A percentile compares a stretch with the other conserved stretches of the same genome.
phyloP scores from a whole-genome alignment of 92 coral and sea anemone genomes.

The Porites cylindrica region DNA sequence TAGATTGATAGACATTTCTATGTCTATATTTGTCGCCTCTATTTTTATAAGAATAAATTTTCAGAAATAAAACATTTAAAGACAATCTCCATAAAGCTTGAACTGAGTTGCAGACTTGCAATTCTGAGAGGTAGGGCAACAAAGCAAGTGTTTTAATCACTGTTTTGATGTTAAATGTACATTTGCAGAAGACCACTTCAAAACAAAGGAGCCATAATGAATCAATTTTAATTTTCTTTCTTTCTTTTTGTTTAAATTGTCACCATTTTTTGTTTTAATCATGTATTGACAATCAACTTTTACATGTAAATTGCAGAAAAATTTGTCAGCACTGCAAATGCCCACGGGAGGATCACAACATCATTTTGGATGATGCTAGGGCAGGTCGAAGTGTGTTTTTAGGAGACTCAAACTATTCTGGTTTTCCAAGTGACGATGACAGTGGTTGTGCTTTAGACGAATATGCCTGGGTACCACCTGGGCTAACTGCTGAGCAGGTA shows the following conservation, averaged over 20 bases:
- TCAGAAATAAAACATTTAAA: neutral
- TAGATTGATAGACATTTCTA: neutral
- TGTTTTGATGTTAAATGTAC: neutral
- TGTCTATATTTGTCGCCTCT: neutral
- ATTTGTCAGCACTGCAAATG: conserved; percentile 98
- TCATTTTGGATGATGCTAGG: conserved; percentile 87
- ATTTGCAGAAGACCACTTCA: neutral
- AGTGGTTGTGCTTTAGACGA: conserved; percentile 98
- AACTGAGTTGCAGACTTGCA: neutral
- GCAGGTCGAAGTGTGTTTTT: conserved; percentile 89
- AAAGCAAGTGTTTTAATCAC: no score
- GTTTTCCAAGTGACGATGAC: conserved; percentile 94
- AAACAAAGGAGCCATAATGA: neutral
- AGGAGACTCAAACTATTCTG: conserved; percentile 88
- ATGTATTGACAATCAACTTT: conserved; percentile 2
- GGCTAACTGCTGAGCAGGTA: conserved; percentile 96
- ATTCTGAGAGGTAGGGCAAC: neutral
- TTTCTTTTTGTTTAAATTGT: neutral
- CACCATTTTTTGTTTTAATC: neutral
- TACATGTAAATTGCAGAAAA: conserved; percentile 65
- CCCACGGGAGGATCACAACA: conserved; percentile 96
- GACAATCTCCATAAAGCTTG: no score
- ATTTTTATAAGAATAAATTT: neutral
- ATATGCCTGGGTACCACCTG: conserved; percentile 99
- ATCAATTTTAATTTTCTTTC: neutral